Base-by-base conservation (phyloP, 2,113 vertebrate species). In the Oncorhynchus masou region DNA sequence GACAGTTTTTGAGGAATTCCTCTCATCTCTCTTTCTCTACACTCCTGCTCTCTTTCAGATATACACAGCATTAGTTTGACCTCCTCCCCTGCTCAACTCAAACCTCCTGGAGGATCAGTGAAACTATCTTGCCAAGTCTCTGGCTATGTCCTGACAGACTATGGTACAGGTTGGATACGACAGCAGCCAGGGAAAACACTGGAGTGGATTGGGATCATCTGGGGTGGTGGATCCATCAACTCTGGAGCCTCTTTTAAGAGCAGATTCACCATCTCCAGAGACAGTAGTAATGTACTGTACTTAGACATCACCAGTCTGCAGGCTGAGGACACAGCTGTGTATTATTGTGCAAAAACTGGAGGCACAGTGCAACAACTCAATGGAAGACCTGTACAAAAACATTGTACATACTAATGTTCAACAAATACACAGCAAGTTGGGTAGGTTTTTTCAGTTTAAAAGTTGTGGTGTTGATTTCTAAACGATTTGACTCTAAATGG, bases 231-330 rank as follows among this genome's bases (percentile, higher is more conserved):
- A 13, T 1, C 1, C 15, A n/a, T 11, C n/a, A 0, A 1, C 1
- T 75, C 75, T 6, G 74, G 39, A 49, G 77, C 74, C 27, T 65
- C 64, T 4, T 39, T 85, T 2, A 80, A 75, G 45, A 74, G 3
- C 62, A 57, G 74, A 59, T 73, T 85, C 60, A 80, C 20, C 13
- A 74, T 74, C 16, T 66, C 72, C n/a, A 70, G 48, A 69, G 64
- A 70, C 49, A 65, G 70, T n/a, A 79, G 60, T 20, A 62, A n/a
- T 27, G 75, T 34, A 20, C 54, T 57, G 16, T 39, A 57, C 64
- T 16, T 68, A 81, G 71, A 62, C 60, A 69, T 24, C 70, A 39
- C 65, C 69, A 22, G 70, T 68, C 29, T 74, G 24, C 65, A 57
- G 60, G 39, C 68, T 72, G 31, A 73, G 68, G 75, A 74, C 75